Evolutionary conservation across 2,113 vertebrate species (phyloP).

Genomic region (Odontesthes bonariensis): DNA sequence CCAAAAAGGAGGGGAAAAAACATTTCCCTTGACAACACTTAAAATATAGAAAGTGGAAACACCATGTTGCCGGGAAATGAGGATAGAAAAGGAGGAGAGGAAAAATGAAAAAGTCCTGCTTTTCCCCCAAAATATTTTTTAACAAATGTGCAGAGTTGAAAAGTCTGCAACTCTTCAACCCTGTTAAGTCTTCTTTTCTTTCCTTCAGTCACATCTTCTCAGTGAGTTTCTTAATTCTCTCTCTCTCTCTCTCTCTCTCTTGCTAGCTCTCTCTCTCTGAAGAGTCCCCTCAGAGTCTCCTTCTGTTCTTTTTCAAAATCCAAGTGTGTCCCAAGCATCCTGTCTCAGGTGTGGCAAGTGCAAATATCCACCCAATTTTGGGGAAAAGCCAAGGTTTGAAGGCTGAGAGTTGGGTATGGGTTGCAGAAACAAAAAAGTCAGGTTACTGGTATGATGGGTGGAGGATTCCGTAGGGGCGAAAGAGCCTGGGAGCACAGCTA

Average conservation of each 20-base stretch:
- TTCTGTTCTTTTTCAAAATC: conserved; percentile 80
- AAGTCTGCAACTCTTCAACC: conserved; percentile 89
- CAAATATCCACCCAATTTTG: conserved; percentile 78
- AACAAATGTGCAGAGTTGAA: conserved; percentile 92
- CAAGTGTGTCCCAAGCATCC: conserved; percentile 88
- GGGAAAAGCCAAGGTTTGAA: conserved; percentile 87
- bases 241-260: conserved; percentile 38
- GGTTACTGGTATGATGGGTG: conserved; percentile 84
- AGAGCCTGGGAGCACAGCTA: conserved; percentile 87
- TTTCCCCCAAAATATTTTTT: conserved; percentile 88
- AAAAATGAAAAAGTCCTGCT: conserved; percentile 87
- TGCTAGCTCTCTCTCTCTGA: conserved; percentile 43
- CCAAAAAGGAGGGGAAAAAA: conserved; percentile 82
- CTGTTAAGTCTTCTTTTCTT: conserved; percentile 88
- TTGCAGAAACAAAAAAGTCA: conserved; percentile 69
- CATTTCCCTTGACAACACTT: conserved; percentile 96
- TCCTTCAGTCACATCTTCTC: conserved; percentile 79
- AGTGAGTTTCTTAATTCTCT: conserved; percentile 69
- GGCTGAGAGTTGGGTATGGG: conserved; percentile 84
- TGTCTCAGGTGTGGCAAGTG: conserved; percentile 90
- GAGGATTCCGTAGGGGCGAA: conserved; percentile 63
- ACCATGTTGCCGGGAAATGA: conserved; percentile 93
- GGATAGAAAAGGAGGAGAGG: conserved; percentile 82
- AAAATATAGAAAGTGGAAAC: conserved; percentile 98
- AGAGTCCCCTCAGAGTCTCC: conserved; percentile 84